Evolutionary conservation across 2,113 vertebrate species (phyloP).

Genomic region (Edolisoma coerulescens): DNA sequence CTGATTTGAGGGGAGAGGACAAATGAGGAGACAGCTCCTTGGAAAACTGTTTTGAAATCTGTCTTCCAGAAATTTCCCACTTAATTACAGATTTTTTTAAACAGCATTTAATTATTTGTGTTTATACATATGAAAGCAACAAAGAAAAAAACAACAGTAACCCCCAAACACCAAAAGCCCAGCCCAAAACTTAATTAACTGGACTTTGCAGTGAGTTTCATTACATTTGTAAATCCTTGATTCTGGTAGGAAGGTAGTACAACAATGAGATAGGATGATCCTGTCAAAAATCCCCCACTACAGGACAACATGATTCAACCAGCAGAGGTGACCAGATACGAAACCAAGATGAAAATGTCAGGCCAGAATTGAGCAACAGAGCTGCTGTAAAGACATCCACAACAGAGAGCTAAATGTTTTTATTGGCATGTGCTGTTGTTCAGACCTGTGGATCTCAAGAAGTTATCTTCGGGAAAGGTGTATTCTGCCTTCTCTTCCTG

Average conservation of each 20-base stretch:
- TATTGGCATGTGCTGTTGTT: not conserved
- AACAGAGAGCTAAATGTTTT: not conserved
- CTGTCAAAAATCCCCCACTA: not conserved
- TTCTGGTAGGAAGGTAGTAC: not conserved
- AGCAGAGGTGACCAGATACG: not conserved
- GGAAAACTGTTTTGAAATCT: conserved; percentile 39
- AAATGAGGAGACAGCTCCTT: conserved; percentile 35
- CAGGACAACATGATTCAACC: not conserved
- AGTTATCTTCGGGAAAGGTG: not conserved
- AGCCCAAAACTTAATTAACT: not conserved
- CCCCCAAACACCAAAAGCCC: fast-evolving
- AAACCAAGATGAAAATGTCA: not conserved
- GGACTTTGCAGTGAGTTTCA: not conserved
- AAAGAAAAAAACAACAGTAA: not conserved
- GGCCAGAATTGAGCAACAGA: not conserved
- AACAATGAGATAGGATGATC: not conserved
- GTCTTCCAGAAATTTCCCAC: conserved; percentile 17
- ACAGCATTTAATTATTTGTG: not conserved
- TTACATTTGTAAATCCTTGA: not conserved
- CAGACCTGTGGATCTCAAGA: not conserved
- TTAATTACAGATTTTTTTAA: not conserved
- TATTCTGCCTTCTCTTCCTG: not conserved
- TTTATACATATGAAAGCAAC: not conserved
- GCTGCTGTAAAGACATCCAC: not conserved
- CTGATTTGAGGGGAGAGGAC: not conserved